Evolutionary conservation across 2,113 vertebrate genomes (phyloP).

Genomic region (Cygnus atratus): DNA sequence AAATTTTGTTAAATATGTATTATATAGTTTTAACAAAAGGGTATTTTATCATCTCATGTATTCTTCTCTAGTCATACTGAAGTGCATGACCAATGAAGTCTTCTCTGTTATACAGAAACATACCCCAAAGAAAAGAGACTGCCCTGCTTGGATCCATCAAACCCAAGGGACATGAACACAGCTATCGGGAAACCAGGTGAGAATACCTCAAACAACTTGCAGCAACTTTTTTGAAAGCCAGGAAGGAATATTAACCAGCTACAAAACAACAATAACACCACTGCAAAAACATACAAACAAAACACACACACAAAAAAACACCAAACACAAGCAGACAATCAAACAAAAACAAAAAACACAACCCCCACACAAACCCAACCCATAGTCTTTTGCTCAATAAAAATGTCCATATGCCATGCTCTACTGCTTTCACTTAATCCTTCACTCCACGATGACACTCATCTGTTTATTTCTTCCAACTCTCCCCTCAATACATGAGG

Average conservation of each 20-base stretch:
- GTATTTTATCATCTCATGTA: not conserved
- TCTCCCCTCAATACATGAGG: not conserved
- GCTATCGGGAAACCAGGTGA: not conserved
- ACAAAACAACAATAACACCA: not conserved
- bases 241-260: not conserved
- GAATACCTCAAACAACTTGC: not conserved
- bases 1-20: constrained; percentile 45
- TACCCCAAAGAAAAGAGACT: not conserved
- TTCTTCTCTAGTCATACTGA: not conserved
- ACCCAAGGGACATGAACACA: not conserved
- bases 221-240: not conserved
- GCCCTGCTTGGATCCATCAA: not conserved
- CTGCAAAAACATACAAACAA: not conserved
- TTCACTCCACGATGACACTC: not conserved
- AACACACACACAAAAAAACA: not conserved
- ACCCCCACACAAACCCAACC: not conserved
- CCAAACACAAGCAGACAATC: too few relatives aligned
- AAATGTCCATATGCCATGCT: not conserved
- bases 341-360: too few relatives aligned
- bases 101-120: not conserved
- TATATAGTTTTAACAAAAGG: constrained; percentile 35
- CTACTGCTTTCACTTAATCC: not conserved
- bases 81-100: not conserved
- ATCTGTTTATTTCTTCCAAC: not conserved
- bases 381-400: not conserved